Evolutionary conservation across 2,888 invertebrate species (phyloP).

Genomic region (Iphiclides podalirius): DNA sequence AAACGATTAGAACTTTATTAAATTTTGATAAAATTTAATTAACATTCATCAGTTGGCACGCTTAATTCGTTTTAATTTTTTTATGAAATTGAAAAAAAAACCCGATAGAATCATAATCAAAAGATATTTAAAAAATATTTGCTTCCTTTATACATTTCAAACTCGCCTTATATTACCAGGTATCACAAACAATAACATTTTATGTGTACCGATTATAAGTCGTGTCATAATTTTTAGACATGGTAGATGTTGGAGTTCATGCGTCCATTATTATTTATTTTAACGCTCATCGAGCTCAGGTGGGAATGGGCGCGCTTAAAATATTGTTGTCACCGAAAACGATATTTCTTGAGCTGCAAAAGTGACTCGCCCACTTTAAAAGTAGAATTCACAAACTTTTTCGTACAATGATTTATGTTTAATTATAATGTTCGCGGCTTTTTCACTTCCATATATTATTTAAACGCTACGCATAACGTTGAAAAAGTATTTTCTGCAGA

Average conservation of each 20-base stretch:
- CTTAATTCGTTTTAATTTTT: too few relatives aligned
- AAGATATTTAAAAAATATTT: too few relatives aligned
- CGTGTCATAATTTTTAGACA: conserved; percentile 12
- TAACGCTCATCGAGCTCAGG: conserved; percentile 57
- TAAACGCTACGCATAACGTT: conserved; percentile 28
- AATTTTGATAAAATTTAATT: too few relatives aligned
- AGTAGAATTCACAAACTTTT: conserved; percentile 48
- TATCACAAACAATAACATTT: not conserved
- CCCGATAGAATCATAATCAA: too few relatives aligned
- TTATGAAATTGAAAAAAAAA: too few relatives aligned
- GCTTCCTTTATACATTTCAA: too few relatives aligned
- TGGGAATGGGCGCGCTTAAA: conserved; percentile 59
- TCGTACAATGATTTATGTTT: conserved; percentile 68
- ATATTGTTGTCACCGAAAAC: conserved; percentile 66
- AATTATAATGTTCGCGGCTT: conserved; percentile 57
- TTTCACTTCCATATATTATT: conserved; percentile 46
- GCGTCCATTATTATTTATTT: conserved; percentile 55
- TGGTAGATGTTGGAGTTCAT: conserved; percentile 15
- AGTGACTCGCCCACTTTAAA: conserved; percentile 55
- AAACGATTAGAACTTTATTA: too few relatives aligned
- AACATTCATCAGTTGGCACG: too few relatives aligned
- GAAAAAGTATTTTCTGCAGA: too few relatives aligned
- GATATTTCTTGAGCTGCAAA: conserved; percentile 65
- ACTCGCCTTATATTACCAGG: not conserved
- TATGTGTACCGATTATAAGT: conserved; percentile 4